Evolutionary conservation across 2,888 invertebrate species (phyloP).

Genomic region (Pammene fasciana): DNA sequence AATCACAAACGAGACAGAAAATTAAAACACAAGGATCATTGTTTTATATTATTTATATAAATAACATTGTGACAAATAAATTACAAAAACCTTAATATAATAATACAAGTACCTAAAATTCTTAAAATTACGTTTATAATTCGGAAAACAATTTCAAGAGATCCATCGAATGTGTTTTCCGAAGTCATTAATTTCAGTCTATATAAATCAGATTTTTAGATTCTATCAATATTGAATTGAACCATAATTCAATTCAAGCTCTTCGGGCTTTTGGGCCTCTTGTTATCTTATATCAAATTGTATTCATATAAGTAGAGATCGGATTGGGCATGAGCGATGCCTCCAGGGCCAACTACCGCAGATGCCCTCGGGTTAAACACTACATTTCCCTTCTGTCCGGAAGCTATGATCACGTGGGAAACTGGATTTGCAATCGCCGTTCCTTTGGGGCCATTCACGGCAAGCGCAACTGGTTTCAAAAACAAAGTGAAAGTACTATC

Average conservation of each 20-base stretch:
- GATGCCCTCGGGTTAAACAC: constrained; percentile 87
- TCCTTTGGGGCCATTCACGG: constrained; percentile 86
- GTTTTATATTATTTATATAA: too few species aligned
- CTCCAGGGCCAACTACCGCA: constrained; percentile 89
- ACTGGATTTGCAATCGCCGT: constrained; percentile 88
- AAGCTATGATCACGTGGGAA: constrained; percentile 85
- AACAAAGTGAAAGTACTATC: constrained; percentile 60
- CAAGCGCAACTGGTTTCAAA: constrained; percentile 86
- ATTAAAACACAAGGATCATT: too few species aligned
- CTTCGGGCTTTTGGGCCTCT: neutral
- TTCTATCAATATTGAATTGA: neutral
- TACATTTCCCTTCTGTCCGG: constrained; percentile 85
- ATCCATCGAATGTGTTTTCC: constrained; percentile 70
- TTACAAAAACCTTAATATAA: constrained; percentile 6
- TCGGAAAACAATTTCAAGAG: constrained; percentile 73
- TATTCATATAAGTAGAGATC: constrained; percentile 85
- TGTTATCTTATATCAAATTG: constrained; percentile 8
- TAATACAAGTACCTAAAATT: neutral
- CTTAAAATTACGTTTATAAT: constrained; percentile 14
- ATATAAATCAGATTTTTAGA: constrained; percentile 18
- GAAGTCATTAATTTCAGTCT: constrained; percentile 42
- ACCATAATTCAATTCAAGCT: too few species aligned
- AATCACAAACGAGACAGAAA: too few species aligned
- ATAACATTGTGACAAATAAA: neutral
- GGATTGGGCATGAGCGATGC: constrained; percentile 89